Evolutionary conservation across 2,797 vertebrate genomes (phyloP), one percentile per base, ranked within the genome.

Genomic region (Enteromius thamalakanensis): DNA sequence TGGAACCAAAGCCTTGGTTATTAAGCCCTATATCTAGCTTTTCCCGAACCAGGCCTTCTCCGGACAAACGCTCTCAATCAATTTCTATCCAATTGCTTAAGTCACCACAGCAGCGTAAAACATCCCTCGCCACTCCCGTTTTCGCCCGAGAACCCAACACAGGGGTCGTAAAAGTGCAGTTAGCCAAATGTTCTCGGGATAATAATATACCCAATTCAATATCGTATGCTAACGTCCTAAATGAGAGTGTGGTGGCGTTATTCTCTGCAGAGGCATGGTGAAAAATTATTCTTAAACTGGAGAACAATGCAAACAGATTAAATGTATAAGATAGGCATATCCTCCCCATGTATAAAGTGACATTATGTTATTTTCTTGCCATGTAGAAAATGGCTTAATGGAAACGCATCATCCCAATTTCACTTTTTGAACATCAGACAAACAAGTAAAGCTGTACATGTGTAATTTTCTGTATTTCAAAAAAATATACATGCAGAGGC

Each of bases 61-160:
- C 60, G 86, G 76, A 87, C 86, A 87, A 81, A 84, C 76, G 82
- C 82, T 85, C 86, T 83, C 88, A 88, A 87, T 90, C 89, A 89
- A 89, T 90, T 89, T 89, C 87, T 88, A 89, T 89, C 79, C 84
- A 69, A 89, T 87, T 87, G 85, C 74, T 65, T 84, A 69, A 87
- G 86, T 88, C 85, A 74, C 89, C 65, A 76, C 85, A 87, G 81
- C 82, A 83, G 86, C 71, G 80, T 81, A 85, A 86, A 83, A 79
- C 78, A 88, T 83, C 69, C 86, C 81, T 83, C 29, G 53, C 55
- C 80, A 49, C 67, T 79, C 80, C 81, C 64, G 80, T 81, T 88
- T 89, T 89, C 70, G 81, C 84, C 87, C 65, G 51, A 26, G 53
- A 72, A 78, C 82, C 53, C 67, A 45, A 83, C 40, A 37, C 34